phyloP scores from a whole-genome alignment of 2,113 vertebrate species.

The Porphyrio hochstetteri region DNA sequence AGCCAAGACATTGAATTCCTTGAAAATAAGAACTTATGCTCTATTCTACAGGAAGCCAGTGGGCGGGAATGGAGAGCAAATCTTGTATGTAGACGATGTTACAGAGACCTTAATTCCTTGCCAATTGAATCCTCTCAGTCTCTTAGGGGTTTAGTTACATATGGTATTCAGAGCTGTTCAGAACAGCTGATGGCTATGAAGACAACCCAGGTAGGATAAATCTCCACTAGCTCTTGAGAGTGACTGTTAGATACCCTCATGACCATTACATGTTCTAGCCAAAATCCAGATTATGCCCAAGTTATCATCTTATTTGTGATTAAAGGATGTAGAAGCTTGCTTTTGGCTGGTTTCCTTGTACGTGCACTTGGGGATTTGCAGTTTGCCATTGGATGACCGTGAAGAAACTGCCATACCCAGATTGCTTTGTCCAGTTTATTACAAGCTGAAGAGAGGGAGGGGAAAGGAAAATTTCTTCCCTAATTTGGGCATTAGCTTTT shows the following conservation, averaged over 20 bases:
- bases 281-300: background rate
- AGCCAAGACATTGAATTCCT: background rate
- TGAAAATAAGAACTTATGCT: background rate
- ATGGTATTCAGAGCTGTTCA: background rate
- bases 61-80: background rate
- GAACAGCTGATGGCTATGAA: background rate
- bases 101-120: background rate
- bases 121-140: background rate
- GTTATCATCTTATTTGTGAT: background rate
- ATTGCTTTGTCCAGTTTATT: background rate
- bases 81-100: background rate
- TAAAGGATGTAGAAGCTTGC: background rate
- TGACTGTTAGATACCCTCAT: background rate
- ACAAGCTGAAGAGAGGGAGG: background rate
- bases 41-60: background rate
- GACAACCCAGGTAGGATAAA: background rate
- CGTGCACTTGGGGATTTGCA: background rate
- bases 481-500: slow-evolving; percentile 34
- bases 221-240: background rate
- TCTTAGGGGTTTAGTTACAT: background rate
- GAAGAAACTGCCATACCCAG: background rate
- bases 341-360: background rate
- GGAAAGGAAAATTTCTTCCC: background rate
- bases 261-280: background rate
- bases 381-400: background rate